Evolutionary conservation across 2,888 invertebrate genomes (phyloP).

Genomic region (Timema podura): DNA sequence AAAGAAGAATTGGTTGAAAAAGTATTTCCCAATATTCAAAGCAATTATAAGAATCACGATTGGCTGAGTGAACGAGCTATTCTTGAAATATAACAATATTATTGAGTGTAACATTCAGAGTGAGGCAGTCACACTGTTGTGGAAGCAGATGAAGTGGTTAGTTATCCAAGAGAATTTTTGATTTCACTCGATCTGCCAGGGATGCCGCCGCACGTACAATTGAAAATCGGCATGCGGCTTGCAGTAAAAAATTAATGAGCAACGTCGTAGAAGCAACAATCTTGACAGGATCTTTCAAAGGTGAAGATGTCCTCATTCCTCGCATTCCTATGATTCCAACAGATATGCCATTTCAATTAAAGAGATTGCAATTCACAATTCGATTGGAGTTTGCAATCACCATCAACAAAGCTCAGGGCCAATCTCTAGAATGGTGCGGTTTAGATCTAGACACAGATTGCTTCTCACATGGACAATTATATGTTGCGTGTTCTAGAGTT

Average conservation of each 20-base stretch:
- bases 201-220: conserved; percentile 17
- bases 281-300: too few species aligned
- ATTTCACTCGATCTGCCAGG: conserved; percentile 9
- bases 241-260: too few species aligned
- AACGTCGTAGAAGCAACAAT: too few species aligned
- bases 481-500: not conserved
- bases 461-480: conserved; percentile 7
- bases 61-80: conserved; percentile 1
- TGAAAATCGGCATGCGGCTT: conserved; percentile 31
- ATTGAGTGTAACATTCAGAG: conserved; percentile 22
- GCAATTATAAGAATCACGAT: conserved; percentile 3
- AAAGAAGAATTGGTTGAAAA: conserved; percentile 24
- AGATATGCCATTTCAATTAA: too few species aligned
- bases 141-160: conserved; percentile 22
- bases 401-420: not conserved
- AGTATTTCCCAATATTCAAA: conserved; percentile 23
- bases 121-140: conserved; percentile 23
- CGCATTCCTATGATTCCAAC: too few species aligned
- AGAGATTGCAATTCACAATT: too few species aligned
- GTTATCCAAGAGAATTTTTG: too few species aligned
- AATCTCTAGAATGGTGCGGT: conserved; percentile 2
- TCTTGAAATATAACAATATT: conserved; percentile 17
- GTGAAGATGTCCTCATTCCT: too few species aligned
- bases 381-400: too few species aligned
- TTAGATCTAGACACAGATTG: not conserved